These are phyloP conservation scores for Apodemus agrarius DNA, from an alignment of 2,797 vertebrate genomes.

Conservation along the genomic window DNA sequence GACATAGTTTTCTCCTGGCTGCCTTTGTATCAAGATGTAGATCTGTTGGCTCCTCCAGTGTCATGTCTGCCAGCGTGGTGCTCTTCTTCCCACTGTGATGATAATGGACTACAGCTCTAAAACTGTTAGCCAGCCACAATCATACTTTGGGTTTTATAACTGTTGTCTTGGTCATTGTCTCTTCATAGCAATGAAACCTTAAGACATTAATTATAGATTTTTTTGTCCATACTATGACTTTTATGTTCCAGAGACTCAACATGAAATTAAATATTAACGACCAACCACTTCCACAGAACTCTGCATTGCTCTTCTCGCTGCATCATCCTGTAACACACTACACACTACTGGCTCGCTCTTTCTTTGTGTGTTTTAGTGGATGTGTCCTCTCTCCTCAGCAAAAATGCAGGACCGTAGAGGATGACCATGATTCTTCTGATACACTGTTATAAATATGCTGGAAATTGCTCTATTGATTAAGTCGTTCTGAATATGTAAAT, in stretches of 20 bases:
- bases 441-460: slow-evolving; percentile 42
- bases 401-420: background rate
- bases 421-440: slow-evolving; percentile 12
- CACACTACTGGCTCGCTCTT: background rate
- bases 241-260: background rate
- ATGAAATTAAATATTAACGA: background rate
- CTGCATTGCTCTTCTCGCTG: background rate
- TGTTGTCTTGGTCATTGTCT: background rate
- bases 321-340: background rate
- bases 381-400: background rate
- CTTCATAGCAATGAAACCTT: background rate
- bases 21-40: background rate
- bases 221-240: background rate
- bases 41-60: background rate
- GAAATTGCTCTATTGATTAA: slow-evolving; percentile 15
- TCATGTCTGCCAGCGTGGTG: background rate
- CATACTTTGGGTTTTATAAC: background rate
- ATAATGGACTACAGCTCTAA: background rate
- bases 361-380: background rate
- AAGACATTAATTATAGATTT: background rate
- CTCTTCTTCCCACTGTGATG: background rate
- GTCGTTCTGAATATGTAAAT: slow-evolving; percentile 45
- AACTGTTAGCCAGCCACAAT: background rate
- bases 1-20: background rate
- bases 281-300: background rate